These are phyloP conservation scores for Eupithecia vulgata DNA, from an alignment of 2,888 invertebrate genomes.

Conservation along the genomic window DNA sequence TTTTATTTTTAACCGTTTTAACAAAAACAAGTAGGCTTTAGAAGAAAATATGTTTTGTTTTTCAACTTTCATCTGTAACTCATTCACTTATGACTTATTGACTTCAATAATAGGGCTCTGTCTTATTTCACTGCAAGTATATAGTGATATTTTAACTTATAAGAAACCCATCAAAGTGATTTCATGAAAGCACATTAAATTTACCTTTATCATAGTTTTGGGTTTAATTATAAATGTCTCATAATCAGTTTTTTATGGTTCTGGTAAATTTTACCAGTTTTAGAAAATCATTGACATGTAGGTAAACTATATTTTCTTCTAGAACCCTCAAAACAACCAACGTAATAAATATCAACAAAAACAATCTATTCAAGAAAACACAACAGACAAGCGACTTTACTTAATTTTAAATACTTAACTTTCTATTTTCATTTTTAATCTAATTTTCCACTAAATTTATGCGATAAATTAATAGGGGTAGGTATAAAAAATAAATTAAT, in stretches of 20 bases:
- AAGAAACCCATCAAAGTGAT: background rate
- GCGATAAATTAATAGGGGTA: constrained; percentile 38
- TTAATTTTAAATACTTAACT: constrained; percentile 56
- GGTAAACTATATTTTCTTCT: constrained; percentile 10
- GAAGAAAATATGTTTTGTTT: constrained; percentile 22
- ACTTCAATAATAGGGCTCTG: background rate
- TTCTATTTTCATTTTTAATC: constrained; percentile 49
- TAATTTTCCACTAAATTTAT: constrained; percentile 54
- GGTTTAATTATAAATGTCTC: background rate
- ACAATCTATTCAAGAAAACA: constrained; percentile 48
- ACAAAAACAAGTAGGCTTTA: constrained; percentile 33
- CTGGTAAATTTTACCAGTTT: background rate
- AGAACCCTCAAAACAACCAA: constrained; percentile 27
- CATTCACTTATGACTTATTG: background rate
- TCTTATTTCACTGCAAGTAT: background rate
- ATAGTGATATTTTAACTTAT: background rate
- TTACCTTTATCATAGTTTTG: background rate
- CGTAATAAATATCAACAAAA: constrained; percentile 31
- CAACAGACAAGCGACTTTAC: constrained; percentile 58
- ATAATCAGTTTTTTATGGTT: background rate
- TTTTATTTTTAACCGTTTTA: constrained; percentile 37
- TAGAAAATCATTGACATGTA: no score
- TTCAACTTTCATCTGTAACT: background rate
- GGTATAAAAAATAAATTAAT: constrained; percentile 41
- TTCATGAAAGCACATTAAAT: background rate